Percentiles rank a stretch among this genome's conserved stretches.
Conservation (phyloP, 2,797 vertebrate genomes). For the Nyctibius grandis region DNA sequence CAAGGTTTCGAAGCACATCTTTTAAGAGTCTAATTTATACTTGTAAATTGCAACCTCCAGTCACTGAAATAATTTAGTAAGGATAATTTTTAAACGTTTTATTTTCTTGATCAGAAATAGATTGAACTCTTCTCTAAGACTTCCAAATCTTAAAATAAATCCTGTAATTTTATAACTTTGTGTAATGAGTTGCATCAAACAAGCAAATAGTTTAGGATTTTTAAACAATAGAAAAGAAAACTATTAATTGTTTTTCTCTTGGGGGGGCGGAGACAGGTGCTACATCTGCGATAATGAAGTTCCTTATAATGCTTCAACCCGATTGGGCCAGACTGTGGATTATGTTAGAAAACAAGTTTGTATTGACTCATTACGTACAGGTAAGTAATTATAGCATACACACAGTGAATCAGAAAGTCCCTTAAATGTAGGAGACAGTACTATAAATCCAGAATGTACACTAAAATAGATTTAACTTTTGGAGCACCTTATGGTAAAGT, state of each 20-base stretch:
- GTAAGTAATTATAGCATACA: constrained; percentile 68
- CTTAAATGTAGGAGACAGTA: background rate
- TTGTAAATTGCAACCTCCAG: background rate
- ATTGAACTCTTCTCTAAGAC: background rate
- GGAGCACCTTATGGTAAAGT: background rate
- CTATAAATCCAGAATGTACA: background rate
- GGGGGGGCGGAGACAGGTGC: constrained; percentile 77
- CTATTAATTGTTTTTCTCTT: constrained; percentile 35
- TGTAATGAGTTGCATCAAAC: background rate
- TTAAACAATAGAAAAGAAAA: background rate
- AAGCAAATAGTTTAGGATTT: background rate
- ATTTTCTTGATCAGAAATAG: background rate
- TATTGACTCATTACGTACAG: constrained; percentile 56
- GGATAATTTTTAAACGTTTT: background rate
- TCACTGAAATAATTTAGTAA: background rate
- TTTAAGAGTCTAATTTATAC: background rate
- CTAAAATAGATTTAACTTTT: background rate
- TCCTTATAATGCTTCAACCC: constrained; percentile 80
- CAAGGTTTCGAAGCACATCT: background rate
- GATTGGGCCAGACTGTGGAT: constrained; percentile 85
- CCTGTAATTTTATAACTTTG: background rate
- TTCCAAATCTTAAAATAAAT: background rate
- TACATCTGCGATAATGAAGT: constrained; percentile 89
- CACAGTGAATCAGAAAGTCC: background rate
- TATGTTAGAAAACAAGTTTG: constrained; percentile 81